Conservation (phyloP, 2,888 invertebrate genomes). For the Chamaedrilus cognettii region DNA sequence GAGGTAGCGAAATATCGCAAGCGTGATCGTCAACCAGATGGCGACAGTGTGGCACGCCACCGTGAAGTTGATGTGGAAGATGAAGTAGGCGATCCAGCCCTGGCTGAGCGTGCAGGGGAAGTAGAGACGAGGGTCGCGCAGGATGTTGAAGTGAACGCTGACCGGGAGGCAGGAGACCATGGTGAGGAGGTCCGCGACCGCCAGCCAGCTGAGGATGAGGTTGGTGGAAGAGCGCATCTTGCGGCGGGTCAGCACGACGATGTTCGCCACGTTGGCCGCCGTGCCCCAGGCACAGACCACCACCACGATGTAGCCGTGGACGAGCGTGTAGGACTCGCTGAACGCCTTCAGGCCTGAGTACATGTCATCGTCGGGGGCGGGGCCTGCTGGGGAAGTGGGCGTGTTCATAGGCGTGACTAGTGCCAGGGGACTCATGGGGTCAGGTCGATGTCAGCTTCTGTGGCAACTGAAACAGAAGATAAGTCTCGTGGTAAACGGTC, state of each 20-base stretch:
- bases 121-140: conserved; percentile 41
- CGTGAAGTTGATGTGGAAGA: conserved; percentile 84
- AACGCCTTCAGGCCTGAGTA: conserved; percentile 41
- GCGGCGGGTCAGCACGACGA: conserved; percentile 79
- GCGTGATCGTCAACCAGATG: conserved; percentile 80
- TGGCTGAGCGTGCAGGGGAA: conserved; percentile 48
- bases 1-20: conserved; percentile 90
- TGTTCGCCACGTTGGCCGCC: conserved; percentile 86
- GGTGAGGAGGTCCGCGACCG: conserved; percentile 89
- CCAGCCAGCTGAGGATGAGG: conserved; percentile 77
- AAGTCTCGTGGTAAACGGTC: no score
- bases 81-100: conserved; percentile 59
- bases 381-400: no score
- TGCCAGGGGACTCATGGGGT: no score
- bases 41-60: conserved; percentile 78
- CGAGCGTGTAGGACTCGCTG: conserved; percentile 43
- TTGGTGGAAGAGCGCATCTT: conserved; percentile 94
- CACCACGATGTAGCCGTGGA: conserved; percentile 85
- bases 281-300: conserved; percentile 89
- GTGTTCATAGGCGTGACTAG: no score
- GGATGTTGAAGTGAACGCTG: conserved; percentile 69
- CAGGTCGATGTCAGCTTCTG: no score
- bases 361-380: no score
- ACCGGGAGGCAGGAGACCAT: conserved; percentile 89
- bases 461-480: no score